Evolutionary conservation across 1,140 invertebrate genomes (phyloP).

Genomic region (Mylabris phalerata): DNA sequence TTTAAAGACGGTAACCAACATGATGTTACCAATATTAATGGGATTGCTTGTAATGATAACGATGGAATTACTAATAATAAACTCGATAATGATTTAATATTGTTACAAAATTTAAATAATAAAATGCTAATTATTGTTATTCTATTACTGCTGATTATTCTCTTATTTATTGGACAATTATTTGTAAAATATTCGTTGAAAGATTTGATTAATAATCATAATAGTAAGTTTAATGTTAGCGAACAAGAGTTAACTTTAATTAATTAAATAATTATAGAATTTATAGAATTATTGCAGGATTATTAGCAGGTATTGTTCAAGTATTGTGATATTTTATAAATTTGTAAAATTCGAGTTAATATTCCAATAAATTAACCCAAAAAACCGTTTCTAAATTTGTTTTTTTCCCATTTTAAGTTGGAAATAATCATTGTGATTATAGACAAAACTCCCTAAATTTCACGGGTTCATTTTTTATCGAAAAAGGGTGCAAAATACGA

Average conservation of each 20-base stretch:
- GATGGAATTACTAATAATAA: neutral
- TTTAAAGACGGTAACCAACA: neutral
- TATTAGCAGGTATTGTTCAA: too few relatives aligned
- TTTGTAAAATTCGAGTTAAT: too few relatives aligned
- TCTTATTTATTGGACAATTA: neutral
- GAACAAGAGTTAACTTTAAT: neutral
- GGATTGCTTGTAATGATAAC: neutral
- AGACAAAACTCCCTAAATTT: too few relatives aligned
- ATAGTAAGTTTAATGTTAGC: neutral
- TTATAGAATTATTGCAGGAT: too few relatives aligned
- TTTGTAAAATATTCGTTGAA: slow-evolving; percentile 1
- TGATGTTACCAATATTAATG: neutral
- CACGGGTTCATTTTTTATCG: too few relatives aligned
- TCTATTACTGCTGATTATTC: neutral
- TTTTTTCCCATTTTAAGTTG: too few relatives aligned
- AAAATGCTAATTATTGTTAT: neutral
- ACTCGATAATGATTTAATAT: neutral
- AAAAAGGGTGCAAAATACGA: too few relatives aligned
- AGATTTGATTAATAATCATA: neutral
- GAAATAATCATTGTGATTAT: too few relatives aligned
- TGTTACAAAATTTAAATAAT: neutral
- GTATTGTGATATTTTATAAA: too few relatives aligned
- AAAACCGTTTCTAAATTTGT: too few relatives aligned
- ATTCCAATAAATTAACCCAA: too few relatives aligned
- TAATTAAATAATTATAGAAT: too few relatives aligned